Conservation (phyloP, 2,888 invertebrate genomes). For the Xestia sexstrigata region DNA sequence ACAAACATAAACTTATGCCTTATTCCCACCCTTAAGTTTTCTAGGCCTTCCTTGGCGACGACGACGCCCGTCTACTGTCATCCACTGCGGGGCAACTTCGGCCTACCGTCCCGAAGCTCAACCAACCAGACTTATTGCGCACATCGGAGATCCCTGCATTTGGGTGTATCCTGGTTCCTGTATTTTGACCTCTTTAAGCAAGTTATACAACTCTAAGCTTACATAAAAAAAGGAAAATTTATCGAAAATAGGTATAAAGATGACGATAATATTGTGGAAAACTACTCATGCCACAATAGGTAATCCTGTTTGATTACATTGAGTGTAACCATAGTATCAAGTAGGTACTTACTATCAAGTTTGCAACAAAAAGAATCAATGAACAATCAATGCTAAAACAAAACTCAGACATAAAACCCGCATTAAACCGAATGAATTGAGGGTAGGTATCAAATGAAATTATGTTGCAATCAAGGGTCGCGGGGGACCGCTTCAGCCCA, state of each 20-base stretch:
- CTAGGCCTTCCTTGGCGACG: neutral
- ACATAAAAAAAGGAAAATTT: neutral
- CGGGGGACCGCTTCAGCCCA: slow-evolving; percentile 70
- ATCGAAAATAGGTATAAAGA: neutral
- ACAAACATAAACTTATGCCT: too few species aligned
- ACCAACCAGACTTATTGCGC: neutral
- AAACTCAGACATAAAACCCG: slow-evolving; percentile 27
- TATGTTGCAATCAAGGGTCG: slow-evolving; percentile 68
- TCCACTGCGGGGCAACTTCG: neutral
- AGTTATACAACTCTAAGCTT: neutral
- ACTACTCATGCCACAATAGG: neutral
- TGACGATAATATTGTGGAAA: neutral
- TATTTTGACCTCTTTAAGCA: neutral
- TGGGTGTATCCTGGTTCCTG: neutral
- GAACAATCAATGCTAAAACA: slow-evolving; percentile 7
- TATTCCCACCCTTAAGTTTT: neutral
- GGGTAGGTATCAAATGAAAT: slow-evolving; percentile 58
- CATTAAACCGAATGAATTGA: slow-evolving; percentile 37
- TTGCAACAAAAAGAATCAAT: neutral
- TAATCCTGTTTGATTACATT: neutral
- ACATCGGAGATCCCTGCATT: neutral
- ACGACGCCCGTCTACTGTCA: neutral
- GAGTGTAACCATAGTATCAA: neutral
- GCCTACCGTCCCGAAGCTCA: neutral
- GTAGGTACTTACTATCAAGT: too few species aligned